Conservation (phyloP, 2,888 invertebrate species). For the Cheilosia pagana region DNA sequence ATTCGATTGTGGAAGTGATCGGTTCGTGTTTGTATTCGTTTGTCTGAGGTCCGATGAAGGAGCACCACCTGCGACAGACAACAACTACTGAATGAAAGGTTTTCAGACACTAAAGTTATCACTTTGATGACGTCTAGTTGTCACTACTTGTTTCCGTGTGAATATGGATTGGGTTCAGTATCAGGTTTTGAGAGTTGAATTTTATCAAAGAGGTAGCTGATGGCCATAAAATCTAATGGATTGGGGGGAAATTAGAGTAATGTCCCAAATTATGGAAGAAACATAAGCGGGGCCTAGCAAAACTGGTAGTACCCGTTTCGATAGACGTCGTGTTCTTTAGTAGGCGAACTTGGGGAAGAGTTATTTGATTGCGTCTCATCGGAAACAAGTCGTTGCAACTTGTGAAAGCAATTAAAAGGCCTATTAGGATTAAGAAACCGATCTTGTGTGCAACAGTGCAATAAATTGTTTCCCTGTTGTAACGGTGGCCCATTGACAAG, state of each 20-base stretch:
- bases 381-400: not conserved
- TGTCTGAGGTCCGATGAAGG: not conserved
- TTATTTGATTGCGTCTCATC: too few species aligned
- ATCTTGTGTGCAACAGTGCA: too few species aligned
- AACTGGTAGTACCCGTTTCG: not conserved
- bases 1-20: slow-evolving; percentile 33
- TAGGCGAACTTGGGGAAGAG: too few species aligned
- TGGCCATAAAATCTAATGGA: not conserved
- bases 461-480: too few species aligned
- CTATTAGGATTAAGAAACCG: too few species aligned
- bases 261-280: not conserved
- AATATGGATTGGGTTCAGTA: slow-evolving; percentile 15
- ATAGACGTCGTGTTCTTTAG: not conserved
- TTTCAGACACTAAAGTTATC: slow-evolving; percentile 5
- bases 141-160: slow-evolving; percentile 6
- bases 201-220: not conserved
- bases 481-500: too few species aligned
- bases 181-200: not conserved
- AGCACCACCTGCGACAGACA: not conserved
- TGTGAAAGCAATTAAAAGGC: not conserved
- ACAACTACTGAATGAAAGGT: not conserved
- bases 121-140: not conserved
- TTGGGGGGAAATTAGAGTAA: not conserved
- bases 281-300: not conserved
- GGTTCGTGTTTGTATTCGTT: not conserved